phyloP scores from a whole-genome alignment of 2,888 invertebrate genomes.

The Stegana nigrithorax region DNA sequence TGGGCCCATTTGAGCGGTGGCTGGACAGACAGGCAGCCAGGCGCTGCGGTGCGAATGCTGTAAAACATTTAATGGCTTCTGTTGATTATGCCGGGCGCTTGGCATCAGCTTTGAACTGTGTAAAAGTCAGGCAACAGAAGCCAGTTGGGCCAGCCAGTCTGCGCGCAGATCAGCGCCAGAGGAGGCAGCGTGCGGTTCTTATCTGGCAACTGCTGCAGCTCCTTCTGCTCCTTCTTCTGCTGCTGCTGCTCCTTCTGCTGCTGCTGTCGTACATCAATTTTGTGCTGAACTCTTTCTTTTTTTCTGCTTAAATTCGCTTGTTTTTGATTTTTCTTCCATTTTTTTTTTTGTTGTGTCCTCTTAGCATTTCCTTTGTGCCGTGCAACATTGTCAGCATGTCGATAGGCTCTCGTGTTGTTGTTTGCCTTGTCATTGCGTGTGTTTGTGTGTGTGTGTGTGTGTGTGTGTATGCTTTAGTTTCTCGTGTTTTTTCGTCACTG shows the following conservation, averaged over 20 bases:
- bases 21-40: background rate
- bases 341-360: background rate
- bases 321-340: background rate
- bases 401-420: constrained; percentile 15
- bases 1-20: too few relatives aligned
- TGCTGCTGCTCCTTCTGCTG: constrained; percentile 36
- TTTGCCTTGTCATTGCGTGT: constrained; percentile 25
- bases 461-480: background rate
- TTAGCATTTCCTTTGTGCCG: background rate
- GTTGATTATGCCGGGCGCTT: constrained; percentile 4
- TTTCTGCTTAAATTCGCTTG: too few relatives aligned
- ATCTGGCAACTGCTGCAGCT: too few relatives aligned
- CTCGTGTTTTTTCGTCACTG: too few relatives aligned
- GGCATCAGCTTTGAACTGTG: background rate
- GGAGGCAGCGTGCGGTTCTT: too few relatives aligned
- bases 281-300: too few relatives aligned
- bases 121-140: background rate
- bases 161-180: too few relatives aligned
- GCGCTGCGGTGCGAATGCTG: background rate
- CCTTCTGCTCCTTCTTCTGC: too few relatives aligned
- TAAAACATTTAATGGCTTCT: constrained; percentile 8
- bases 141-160: background rate
- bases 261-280: constrained; percentile 26
- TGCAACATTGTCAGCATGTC: constrained; percentile 7
- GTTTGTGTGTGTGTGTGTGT: background rate